Conservation (phyloP, 2,888 invertebrate genomes). For the Epicampocera succincta region DNA sequence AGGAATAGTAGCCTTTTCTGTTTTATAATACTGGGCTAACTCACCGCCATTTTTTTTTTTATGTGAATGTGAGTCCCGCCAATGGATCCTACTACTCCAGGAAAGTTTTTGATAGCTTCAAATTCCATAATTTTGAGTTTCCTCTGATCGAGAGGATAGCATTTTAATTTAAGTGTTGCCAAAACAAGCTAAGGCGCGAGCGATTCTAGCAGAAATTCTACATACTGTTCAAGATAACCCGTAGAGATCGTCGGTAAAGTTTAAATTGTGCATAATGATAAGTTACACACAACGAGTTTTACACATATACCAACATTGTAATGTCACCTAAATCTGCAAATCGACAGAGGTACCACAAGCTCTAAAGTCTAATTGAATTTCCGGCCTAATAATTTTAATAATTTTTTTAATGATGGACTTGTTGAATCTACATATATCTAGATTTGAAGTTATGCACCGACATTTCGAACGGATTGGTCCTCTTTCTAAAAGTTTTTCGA, state of each 20-base stretch:
- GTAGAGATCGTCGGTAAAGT: neutral
- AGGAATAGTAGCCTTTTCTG: no score
- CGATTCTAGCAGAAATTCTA: neutral
- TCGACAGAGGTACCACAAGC: no score
- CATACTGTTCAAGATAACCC: neutral
- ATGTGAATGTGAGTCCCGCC: neutral
- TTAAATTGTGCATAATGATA: neutral
- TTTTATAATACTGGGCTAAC: no score
- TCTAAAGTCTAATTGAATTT: no score
- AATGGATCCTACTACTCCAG: neutral
- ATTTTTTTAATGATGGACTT: no score
- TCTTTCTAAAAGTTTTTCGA: no score
- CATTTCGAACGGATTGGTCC: no score
- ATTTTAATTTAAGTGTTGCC: neutral
- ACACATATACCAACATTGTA: neutral
- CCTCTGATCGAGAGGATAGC: neutral
- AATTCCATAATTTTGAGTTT: neutral
- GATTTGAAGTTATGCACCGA: no score
- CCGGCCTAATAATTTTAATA: no score
- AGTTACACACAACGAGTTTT: neutral
- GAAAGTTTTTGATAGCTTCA: neutral
- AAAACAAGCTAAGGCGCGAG: neutral
- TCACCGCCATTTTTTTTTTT: no score
- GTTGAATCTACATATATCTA: no score
- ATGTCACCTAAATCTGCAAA: no score